phyloP scores from a whole-genome alignment of 2,888 invertebrate species.

The Tachystola acroxantha region DNA sequence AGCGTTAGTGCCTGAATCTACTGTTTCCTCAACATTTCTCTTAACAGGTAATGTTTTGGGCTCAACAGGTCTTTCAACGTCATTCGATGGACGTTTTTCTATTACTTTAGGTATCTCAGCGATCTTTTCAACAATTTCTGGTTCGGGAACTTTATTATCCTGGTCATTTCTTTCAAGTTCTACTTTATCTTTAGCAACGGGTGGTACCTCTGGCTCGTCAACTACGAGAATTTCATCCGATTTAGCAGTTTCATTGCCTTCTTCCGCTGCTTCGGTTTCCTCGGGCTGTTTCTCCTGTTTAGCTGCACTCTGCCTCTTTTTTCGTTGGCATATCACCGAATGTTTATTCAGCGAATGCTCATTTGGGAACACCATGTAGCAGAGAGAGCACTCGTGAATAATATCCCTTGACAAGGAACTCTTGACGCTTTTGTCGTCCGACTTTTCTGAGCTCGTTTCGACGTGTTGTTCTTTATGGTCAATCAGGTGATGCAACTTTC shows the following conservation, averaged over 20 bases:
- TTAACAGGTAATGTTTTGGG: conserved; percentile 6
- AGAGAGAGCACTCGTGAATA: conserved; percentile 71
- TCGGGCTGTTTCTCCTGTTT: conserved; percentile 34
- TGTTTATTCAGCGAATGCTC: conserved; percentile 71
- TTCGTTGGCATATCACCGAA: conserved; percentile 55
- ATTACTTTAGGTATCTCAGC: conserved; percentile 14
- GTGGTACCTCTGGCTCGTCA: conserved; percentile 16
- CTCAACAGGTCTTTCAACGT: not conserved
- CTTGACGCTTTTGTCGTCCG: conserved; percentile 64
- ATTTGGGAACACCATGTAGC: conserved; percentile 75
- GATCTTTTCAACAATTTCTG: conserved; percentile 14
- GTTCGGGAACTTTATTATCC: not conserved
- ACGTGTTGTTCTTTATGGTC: conserved; percentile 70
- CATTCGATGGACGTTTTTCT: conserved; percentile 8
- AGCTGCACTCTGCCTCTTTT: conserved; percentile 52
- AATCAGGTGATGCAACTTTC: conserved; percentile 60
- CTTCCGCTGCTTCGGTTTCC: conserved; percentile 16
- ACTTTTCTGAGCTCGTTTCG: conserved; percentile 46
- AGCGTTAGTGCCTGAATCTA: conserved; percentile 11
- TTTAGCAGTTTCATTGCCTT: conserved; percentile 12
- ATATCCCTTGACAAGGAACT: conserved; percentile 66
- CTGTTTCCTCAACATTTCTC: conserved; percentile 8
- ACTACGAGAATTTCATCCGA: conserved; percentile 15
- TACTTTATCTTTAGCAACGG: conserved; percentile 6
- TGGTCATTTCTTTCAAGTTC: conserved; percentile 1